Base-by-base conservation (phyloP, 2,113 vertebrate genomes). In the Archilochus colubris region DNA sequence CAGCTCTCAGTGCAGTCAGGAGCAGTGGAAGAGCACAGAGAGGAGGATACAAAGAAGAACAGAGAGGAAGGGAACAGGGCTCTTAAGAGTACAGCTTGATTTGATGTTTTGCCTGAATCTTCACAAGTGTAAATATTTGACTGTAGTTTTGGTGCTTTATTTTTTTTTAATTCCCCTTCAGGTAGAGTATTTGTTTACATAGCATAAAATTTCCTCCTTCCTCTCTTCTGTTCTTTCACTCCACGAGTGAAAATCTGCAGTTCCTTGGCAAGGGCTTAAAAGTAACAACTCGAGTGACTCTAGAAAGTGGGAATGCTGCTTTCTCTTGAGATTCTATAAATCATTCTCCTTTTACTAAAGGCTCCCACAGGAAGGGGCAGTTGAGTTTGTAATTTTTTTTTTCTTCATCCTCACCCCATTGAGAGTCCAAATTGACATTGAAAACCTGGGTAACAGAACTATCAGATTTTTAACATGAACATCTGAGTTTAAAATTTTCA, bases 41-140 rank as follows among this genome's bases (percentile, higher is more conserved):
- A 76, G 74, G 62, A 86, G 19, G 8, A 66, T n/a, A 40, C 17
- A 76, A 62, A 48, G 43, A 67, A 70, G 79, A 62, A 74, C 0
- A 74, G 33, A 61, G 58, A 87, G 61, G 89, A 91, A 94, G 72
- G 91, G 46, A 91, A 88, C 9, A 3, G 67, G 54, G 88, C 72
- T 90, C 79, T 96, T 91, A 88, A 91, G 79, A 66, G 82, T 77
- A 46, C 44, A 48, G 81, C 87, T 93, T 96, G 91, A 95, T 96
- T 96, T 96, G 84, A 89, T 94, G 82, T 95, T 96, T 95, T 95
- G 81, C 94, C 78, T 93, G 91, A 93, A 89, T 93, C 87, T 96
- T 92, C 94, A 89, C 70, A 95, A 96, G 90, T 93, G 90, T 95
- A 96, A 96, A 96, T 94, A 96, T 96, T 96, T 96, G 88, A 73